Evolutionary conservation across 1,140 invertebrate genomes (phyloP), one percentile per base, ranked within the genome.

Genomic region (Bursaphelenchus mucronatus): DNA sequence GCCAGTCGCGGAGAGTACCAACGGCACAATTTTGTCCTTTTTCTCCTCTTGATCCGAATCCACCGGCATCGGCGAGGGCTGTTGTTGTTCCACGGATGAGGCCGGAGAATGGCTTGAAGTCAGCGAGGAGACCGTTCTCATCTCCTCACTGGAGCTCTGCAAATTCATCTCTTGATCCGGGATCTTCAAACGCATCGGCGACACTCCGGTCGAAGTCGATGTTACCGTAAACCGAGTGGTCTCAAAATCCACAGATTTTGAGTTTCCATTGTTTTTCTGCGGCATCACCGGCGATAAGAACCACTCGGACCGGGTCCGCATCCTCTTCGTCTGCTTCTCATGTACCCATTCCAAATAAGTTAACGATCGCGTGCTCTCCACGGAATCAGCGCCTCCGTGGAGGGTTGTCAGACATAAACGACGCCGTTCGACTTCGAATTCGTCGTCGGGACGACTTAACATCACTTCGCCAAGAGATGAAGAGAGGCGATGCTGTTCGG

Each of bases 271-370:
- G 21, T 70, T 62, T 44, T 74, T 76, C 4, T 56, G 8, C 11
- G 72, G 75, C 72, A 74, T 56, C n/a, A 40, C 46, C 13, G 52
- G 61, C 17, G 69, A 67, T 4, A 94, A 86, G 85, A 93, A 94
- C 91, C 91, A 94, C 82, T 94, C 91, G 51, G 90, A 92, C 73
- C 91, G 86, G 51, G 90, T 92, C 82, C 89, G 86, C 91, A 94
- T 94, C 71, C 92, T 86, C 81, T 89, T 90, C 61, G 90, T 89
- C 86, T 94, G 92, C 81, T 90, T 86, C 85, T 94, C 90, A 85
- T 94, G 91, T 65, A 94, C 91, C 88, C 91, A 90, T 71, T 90
- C 90, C 78, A 92, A 85, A 83, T 90, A 92, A 69, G 89, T 90
- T 71, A 93, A 87, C 82, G 90, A 91, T 82, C 90, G 90, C 15